phyloP scores from a whole-genome alignment of 2,797 vertebrate species.

The Cyclura pinguis region DNA sequence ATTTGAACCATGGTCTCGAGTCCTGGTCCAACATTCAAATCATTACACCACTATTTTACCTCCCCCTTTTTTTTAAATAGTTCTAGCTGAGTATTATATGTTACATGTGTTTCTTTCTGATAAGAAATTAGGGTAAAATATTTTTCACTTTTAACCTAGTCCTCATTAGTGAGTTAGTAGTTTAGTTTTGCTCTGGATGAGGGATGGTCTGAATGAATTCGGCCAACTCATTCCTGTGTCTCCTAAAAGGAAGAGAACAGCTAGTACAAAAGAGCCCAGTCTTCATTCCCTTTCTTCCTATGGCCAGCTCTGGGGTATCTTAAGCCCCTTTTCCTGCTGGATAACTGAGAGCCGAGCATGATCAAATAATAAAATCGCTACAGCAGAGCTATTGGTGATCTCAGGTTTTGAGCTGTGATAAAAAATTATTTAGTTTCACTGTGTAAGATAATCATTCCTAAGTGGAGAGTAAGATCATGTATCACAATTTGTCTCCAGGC shows the following conservation, averaged over 20 bases:
- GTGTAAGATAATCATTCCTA: constrained; percentile 38
- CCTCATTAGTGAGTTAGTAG: background rate
- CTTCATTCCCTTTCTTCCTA: background rate
- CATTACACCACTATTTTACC: no score
- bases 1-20: no score
- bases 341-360: background rate
- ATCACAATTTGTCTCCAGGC: constrained; percentile 19
- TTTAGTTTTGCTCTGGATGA: background rate
- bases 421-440: background rate
- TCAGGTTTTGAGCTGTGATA: background rate
- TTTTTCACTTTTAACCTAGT: background rate
- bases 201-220: background rate
- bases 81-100: background rate
- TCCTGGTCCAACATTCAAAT: no score
- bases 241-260: background rate
- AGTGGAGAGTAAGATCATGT: background rate
- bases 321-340: no score
- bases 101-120: background rate
- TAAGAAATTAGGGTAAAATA: background rate
- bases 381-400: background rate
- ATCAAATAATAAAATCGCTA: background rate
- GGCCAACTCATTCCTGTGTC: background rate
- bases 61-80: no score
- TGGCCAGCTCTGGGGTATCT: background rate
- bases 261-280: background rate